Evolutionary conservation across 1,140 invertebrate species (phyloP), one percentile per base, ranked within the genome.

Genomic region (Copidosoma floridanum): DNA sequence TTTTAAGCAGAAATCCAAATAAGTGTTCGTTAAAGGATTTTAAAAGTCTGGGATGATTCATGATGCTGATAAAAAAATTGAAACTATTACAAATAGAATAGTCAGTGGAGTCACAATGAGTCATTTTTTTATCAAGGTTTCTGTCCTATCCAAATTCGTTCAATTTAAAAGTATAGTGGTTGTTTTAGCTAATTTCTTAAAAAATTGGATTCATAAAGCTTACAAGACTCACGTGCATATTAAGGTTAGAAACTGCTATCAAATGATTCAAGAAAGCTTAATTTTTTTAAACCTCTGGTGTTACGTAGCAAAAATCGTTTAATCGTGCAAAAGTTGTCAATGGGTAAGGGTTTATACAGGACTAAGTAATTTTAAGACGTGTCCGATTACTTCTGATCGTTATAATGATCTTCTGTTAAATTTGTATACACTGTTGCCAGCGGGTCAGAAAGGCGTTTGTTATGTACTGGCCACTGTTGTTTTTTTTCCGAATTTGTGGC

Each of bases 401-500:
- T 57, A 51, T 10, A 35, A 18, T 18, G 55, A 65, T 20, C 8
- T 59, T 23, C 18, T 65, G 3, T 35, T 62, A 0, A 61, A 66
- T 41, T 66, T 57, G 20, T 63, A 57, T 27, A 61, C 57, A 14
- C 76, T 77, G 3, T 51, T 80, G 21, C 63, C 69, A 12, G 54
- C 67, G 1, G 75, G 73, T 0, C 67, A 66, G 24, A 77, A 79
- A 24, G 64, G 67, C 8, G 78, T 80, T 44, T 71, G 74, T 50
- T 68, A 78, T 56, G 67, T 81, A 6, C 67, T 81, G 0, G 71
- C 63, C 0, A 61, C 80, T 0, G 65, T 78, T 1, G 77, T 80
- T 62, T 73, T 57, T 0, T 80, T 81, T 65, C 69, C 71, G 0
- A 81, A 81, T 58, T 78, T 78, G 59, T 64, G 64, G 2, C 76